Evolutionary conservation across 1,140 invertebrate species (phyloP).

Genomic region (Formica exsecta): DNA sequence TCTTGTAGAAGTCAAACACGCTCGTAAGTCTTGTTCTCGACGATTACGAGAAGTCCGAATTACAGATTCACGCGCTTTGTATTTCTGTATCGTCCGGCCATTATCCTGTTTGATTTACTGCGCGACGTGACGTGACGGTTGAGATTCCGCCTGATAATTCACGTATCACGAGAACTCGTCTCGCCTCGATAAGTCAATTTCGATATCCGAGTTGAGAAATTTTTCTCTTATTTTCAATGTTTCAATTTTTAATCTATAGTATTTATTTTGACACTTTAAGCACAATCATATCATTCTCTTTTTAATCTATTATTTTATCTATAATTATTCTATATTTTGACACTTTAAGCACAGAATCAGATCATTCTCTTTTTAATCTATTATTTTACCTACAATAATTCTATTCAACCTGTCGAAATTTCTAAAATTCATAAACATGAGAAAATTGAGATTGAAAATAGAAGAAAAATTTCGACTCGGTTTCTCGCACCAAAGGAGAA

Average conservation of each 20-base stretch:
- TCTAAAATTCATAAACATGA: too few species aligned
- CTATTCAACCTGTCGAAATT: too few species aligned
- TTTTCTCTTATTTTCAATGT: too few species aligned
- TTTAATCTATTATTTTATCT: too few species aligned
- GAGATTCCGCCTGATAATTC: conserved; percentile 73
- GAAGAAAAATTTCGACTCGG: not conserved
- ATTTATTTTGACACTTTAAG: too few species aligned
- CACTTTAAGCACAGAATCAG: too few species aligned
- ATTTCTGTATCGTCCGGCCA: conserved; percentile 70
- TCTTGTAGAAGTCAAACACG: conserved; percentile 54
- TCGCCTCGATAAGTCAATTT: conserved; percentile 44
- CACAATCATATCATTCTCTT: too few species aligned
- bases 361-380: too few species aligned
- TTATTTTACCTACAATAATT: too few species aligned
- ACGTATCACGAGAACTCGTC: conserved; percentile 54
- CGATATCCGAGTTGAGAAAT: conserved; percentile 8
- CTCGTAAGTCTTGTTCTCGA: conserved; percentile 66
- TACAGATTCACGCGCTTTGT: conserved; percentile 73
- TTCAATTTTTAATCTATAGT: too few species aligned
- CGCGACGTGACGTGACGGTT: conserved; percentile 47
- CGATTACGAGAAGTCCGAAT: conserved; percentile 74
- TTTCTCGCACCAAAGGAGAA: conserved; percentile 2
- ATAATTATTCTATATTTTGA: too few species aligned
- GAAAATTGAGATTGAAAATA: too few species aligned
- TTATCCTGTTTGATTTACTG: conserved; percentile 71